Conservation (phyloP, 2,113 vertebrate genomes). For the Pandion haliaetus region DNA sequence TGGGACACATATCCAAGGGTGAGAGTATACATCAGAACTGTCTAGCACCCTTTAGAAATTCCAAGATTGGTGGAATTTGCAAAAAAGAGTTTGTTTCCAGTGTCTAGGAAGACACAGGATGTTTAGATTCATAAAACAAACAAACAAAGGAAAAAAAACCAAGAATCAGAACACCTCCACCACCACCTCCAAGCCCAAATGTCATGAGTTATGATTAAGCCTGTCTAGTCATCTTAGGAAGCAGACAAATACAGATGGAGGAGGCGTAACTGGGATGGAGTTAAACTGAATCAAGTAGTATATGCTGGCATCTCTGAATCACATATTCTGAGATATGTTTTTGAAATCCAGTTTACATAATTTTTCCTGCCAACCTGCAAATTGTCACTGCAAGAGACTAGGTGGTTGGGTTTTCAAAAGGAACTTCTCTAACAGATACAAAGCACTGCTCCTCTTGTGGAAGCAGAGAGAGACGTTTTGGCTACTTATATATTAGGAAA, state of each 20-base stretch:
- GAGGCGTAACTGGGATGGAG: background rate
- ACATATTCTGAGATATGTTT: background rate
- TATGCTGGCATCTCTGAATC: background rate
- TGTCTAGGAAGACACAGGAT: background rate
- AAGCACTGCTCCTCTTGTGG: background rate
- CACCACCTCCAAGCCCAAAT: background rate
- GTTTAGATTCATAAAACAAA: background rate
- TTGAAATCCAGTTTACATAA: background rate
- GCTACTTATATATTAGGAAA: background rate
- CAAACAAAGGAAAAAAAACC: fast-evolving
- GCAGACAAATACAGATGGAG: background rate
- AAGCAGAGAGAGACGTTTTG: background rate
- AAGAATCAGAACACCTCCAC: background rate
- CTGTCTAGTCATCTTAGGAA: background rate
- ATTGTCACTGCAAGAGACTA: background rate
- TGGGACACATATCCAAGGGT: background rate
- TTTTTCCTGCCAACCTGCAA: background rate
- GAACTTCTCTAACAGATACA: background rate
- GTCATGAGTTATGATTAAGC: background rate
- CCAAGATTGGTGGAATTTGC: background rate
- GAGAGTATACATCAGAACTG: background rate
- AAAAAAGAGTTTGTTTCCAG: background rate
- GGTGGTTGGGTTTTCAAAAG: background rate
- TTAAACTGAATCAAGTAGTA: background rate
- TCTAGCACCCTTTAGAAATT: background rate